Base-by-base conservation (phyloP, 1,140 invertebrate genomes). In the Hylaeus volcanicus region DNA sequence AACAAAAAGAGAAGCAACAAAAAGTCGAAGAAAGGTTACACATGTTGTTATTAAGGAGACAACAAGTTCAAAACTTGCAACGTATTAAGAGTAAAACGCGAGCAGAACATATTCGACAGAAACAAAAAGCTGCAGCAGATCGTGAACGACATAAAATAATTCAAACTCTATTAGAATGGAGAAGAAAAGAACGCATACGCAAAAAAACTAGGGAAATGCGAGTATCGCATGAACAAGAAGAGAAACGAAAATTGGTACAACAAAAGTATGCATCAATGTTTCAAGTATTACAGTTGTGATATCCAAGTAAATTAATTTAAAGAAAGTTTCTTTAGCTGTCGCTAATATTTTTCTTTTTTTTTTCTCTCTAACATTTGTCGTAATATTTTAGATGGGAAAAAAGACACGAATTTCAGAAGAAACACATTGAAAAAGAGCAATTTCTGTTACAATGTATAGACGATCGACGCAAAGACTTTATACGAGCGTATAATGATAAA, bases 401-500 rank as follows among this genome's bases (percentile, higher is more conserved):
- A 48, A 89, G 85, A 64, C 70, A 83, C 12, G 65, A 88, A 26
- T 82, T 86, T 55, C 89, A 92, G 63, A 71, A 84, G 75, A 56
- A 82, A 43, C 69, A 86, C 75, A 88, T 92, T 3, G 77, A 80
- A 15, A 88, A 79, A 43, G 88, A 91, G 74, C 69, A 89, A 70
- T 51, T 77, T 37, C 71, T 92, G 14, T 11, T 88, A 9, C 2
- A 79, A 15, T 84, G 74, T 48, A 66, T 81, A 15, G 61, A 86
- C 26, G 61, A 74, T 26, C 72, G 84, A 68, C 81, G 89, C 5
- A 73, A 85, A 64, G 72, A 80, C n/a, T 88, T 87, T 72, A 91
- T 92, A 76, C 41, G 88, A 61, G 74, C 84, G 12, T 92, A 92
- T 37, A 88, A 88, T 51, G 64, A 86, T 26, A 88, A 88, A 79